Evolutionary conservation across 1,140 invertebrate species (phyloP).

Genomic region (Apis mellifera): Amel_HAv3.1 CM009936.2:1645001-1645500

Average conservation of each 20-base stretch:
- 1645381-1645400: not conserved
- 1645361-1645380: conserved; percentile 3
- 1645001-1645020: conserved; percentile 81
- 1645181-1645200: conserved; percentile 87
- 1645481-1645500: not conserved
- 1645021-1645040: not conserved
- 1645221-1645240: conserved; percentile 87
- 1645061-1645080: conserved; percentile 71
- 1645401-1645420: not conserved
- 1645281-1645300: conserved; percentile 93
- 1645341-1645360: conserved; percentile 35
- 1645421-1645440: not conserved
- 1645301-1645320: conserved; percentile 91
- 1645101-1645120: conserved; percentile 85
- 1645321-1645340: conserved; percentile 40
- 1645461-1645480: not conserved
- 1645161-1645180: conserved; percentile 87
- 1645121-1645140: conserved; percentile 85
- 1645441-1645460: too few relatives aligned
- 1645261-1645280: conserved; percentile 91
- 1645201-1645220: conserved; percentile 85
- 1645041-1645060: not conserved
- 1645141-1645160: conserved; percentile 86
- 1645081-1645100: conserved; percentile 86
- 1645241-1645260: conserved; percentile 89